Conservation (phyloP, 2,113 vertebrate genomes). For the Bungarus multicinctus region DNA sequence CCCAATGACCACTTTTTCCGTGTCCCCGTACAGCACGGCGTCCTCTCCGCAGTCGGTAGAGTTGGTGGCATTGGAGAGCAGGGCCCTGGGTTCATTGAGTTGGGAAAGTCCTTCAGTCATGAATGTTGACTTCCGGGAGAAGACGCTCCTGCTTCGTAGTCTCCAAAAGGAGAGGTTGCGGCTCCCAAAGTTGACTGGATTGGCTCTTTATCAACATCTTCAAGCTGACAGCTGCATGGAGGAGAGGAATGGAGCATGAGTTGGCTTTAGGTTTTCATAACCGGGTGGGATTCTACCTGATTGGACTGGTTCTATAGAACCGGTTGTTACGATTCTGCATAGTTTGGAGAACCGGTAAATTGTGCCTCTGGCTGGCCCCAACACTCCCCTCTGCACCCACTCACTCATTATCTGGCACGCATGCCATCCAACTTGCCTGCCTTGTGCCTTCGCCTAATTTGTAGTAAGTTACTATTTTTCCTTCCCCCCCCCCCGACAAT, state of each 20-base stretch:
- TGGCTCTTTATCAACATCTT: constrained; percentile 59
- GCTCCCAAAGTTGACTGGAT: constrained; percentile 48
- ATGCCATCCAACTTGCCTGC: too few relatives aligned
- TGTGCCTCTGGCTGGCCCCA: too few relatives aligned
- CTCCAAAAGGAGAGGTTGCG: constrained; percentile 50
- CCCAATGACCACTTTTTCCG: constrained; percentile 73
- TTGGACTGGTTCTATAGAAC: too few relatives aligned
- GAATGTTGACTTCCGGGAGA: constrained; percentile 50
- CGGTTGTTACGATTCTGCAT: too few relatives aligned
- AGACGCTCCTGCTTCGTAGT: constrained; percentile 35
- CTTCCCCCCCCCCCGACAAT: too few relatives aligned
- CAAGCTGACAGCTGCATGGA: not conserved
- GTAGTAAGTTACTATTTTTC: too few relatives aligned
- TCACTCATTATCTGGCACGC: too few relatives aligned
- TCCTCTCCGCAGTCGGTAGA: constrained; percentile 66
- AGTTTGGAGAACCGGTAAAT: too few relatives aligned
- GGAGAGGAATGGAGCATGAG: not conserved
- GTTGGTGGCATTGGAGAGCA: constrained; percentile 62
- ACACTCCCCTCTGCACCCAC: too few relatives aligned
- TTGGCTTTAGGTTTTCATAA: not conserved
- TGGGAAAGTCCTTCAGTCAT: constrained; percentile 63
- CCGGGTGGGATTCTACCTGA: too few relatives aligned
- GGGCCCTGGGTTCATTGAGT: constrained; percentile 48
- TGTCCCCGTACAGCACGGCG: constrained; percentile 71
- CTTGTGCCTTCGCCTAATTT: too few relatives aligned